These are phyloP conservation scores for Podotricha telesiphe DNA, from an alignment of 2,888 invertebrate genomes.

Conservation along the genomic window DNA sequence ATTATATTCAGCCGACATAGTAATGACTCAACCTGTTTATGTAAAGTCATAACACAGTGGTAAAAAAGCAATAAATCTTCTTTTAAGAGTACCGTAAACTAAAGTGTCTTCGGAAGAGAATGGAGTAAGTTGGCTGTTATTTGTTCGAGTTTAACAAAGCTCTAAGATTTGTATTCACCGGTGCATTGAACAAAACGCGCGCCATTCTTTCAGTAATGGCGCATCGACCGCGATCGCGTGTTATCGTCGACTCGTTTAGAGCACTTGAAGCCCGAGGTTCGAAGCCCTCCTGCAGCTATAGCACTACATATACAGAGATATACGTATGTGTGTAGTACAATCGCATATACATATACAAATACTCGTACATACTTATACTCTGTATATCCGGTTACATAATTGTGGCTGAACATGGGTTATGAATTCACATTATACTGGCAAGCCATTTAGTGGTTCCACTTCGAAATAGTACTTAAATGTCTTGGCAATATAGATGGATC, in stretches of 20 bases:
- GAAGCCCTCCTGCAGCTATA: neutral
- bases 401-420: conserved; percentile 22
- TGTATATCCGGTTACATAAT: conserved; percentile 21
- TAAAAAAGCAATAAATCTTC: conserved; percentile 4
- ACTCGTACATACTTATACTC: neutral
- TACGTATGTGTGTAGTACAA: neutral
- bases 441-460: conserved; percentile 20
- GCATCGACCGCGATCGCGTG: conserved; percentile 23
- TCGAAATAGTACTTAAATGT: neutral
- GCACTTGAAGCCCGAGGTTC: neutral
- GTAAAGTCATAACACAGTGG: conserved; percentile 7
- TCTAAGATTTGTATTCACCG: conserved; percentile 16
- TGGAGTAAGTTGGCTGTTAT: conserved; percentile 7
- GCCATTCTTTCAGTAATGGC: conserved; percentile 19
- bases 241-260: conserved; percentile 18
- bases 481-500: neutral
- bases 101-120: conserved; percentile 9
- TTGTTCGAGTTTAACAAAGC: conserved; percentile 21
- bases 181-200: neutral
- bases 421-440: conserved; percentile 11
- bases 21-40: neutral
- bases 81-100: conserved; percentile 12
- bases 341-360: too few relatives aligned
- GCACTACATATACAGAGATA: neutral
- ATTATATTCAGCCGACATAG: neutral